These are phyloP conservation scores for Polydrusus cervinus DNA, from an alignment of 2,888 invertebrate genomes.

Conservation along the genomic window DNA sequence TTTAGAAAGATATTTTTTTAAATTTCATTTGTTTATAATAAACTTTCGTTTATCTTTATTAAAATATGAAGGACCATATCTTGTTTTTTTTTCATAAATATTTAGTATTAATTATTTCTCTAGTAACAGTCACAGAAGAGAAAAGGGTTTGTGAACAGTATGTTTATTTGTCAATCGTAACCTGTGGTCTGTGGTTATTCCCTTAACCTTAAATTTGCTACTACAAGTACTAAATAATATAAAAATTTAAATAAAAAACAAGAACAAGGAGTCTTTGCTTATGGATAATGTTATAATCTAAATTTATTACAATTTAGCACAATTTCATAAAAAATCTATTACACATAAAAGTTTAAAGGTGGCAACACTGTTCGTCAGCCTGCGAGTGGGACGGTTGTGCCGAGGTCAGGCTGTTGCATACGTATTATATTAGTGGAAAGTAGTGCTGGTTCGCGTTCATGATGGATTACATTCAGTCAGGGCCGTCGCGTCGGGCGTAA, in stretches of 20 bases:
- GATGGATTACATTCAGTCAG: slow-evolving; percentile 41
- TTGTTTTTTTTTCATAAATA: slow-evolving; percentile 1
- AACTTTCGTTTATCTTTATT: no score
- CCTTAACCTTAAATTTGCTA: background rate
- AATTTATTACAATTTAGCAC: no score
- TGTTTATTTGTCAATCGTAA: background rate
- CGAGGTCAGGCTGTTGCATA: background rate
- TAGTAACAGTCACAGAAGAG: background rate
- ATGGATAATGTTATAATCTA: no score
- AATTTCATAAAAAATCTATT: no score
- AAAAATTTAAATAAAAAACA: no score
- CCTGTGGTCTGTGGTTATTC: slow-evolving; percentile 1
- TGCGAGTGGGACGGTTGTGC: background rate
- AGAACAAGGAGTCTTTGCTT: no score
- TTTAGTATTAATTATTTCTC: background rate
- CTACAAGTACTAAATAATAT: slow-evolving; percentile 15
- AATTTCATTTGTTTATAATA: no score
- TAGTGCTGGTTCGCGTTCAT: slow-evolving; percentile 36
- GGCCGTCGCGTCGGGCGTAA: slow-evolving; percentile 42
- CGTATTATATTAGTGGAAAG: slow-evolving; percentile 29
- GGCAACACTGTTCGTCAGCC: slow-evolving; percentile 14
- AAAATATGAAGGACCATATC: no score
- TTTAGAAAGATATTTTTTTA: no score
- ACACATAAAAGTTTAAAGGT: no score
- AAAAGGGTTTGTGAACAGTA: background rate